phyloP scores from a whole-genome alignment of 2,797 vertebrate species.

The Parauchenoglanis punctatus region DNA sequence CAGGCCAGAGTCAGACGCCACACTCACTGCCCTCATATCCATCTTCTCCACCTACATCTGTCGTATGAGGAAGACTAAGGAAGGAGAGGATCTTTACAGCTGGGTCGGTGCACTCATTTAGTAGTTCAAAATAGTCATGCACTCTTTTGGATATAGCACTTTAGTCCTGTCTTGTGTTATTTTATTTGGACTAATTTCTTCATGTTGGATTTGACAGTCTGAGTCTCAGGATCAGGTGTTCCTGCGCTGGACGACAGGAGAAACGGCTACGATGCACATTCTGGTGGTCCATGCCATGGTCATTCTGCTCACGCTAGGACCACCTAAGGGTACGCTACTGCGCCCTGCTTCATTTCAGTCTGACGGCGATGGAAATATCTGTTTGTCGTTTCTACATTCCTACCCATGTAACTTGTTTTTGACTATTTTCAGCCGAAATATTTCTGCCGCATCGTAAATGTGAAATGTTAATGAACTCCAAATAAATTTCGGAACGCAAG shows the following conservation, averaged over 20 bases:
- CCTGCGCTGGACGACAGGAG: slow-evolving; percentile 93
- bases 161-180: neutral
- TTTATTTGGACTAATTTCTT: neutral
- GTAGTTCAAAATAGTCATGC: neutral
- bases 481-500: neutral
- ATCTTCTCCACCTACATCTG: slow-evolving; percentile 91
- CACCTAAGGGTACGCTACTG: slow-evolving; percentile 74
- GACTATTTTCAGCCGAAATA: neutral
- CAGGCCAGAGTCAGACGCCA: slow-evolving; percentile 83
- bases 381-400: neutral
- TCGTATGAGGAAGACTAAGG: slow-evolving; percentile 97
- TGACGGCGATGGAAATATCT: neutral
- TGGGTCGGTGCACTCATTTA: slow-evolving; percentile 80
- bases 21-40: slow-evolving; percentile 87
- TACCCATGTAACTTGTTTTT: neutral
- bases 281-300: slow-evolving; percentile 99
- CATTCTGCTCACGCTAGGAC: slow-evolving; percentile 88
- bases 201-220: slow-evolving; percentile 73
- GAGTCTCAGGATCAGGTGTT: slow-evolving; percentile 99
- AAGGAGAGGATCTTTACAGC: slow-evolving; percentile 97
- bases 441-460: neutral
- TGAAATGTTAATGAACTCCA: neutral
- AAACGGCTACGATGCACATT: slow-evolving; percentile 98
- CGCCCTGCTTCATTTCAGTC: neutral
- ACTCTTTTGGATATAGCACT: neutral